A percentile compares a stretch with the other conserved stretches of the same genome.
phyloP scores from a whole-genome alignment of 35 echinoderm and acorn worm species.

The Apostichopus japonicus region DNA sequence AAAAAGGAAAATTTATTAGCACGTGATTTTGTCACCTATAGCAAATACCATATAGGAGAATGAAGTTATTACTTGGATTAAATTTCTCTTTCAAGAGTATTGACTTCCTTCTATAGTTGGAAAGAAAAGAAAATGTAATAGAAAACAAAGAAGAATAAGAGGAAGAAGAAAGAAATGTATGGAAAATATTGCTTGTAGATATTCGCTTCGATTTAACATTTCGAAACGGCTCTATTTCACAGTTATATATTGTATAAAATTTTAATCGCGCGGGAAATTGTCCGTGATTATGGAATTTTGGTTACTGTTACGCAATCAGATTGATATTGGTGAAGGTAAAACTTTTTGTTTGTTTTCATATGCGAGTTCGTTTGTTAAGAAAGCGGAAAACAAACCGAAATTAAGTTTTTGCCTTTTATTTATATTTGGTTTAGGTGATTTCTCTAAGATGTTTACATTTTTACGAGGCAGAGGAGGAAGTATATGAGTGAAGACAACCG shows the following conservation, averaged over 20 bases:
- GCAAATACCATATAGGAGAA: conserved; percentile 22
- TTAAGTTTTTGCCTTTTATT: too few relatives aligned
- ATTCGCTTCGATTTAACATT: conserved; percentile 34
- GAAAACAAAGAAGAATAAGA: not conserved
- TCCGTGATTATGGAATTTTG: not conserved
- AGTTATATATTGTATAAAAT: not conserved
- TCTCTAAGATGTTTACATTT: too few relatives aligned
- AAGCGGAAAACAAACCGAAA: too few relatives aligned
- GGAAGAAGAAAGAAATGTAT: not conserved
- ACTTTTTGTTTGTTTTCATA: too few relatives aligned
- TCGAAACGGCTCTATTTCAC: conserved; percentile 26
- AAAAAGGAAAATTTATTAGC: conserved; percentile 46
- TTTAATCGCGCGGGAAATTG: conserved; percentile 14
- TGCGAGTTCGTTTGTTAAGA: too few relatives aligned
- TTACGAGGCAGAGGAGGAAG: too few relatives aligned
- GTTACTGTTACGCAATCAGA: not conserved
- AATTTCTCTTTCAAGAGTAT: conserved; percentile 17
- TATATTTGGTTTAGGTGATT: too few relatives aligned
- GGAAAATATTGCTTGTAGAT: conserved; percentile 33
- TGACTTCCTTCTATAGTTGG: conserved; percentile 15
- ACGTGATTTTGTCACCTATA: conserved; percentile 54
- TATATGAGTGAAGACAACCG: too few relatives aligned
- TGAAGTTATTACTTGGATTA: conserved; percentile 39
- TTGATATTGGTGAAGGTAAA: too few relatives aligned
- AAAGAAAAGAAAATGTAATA: not conserved